Conservation (phyloP, 2,797 vertebrate species). For the Poliocrania exsul region DNA sequence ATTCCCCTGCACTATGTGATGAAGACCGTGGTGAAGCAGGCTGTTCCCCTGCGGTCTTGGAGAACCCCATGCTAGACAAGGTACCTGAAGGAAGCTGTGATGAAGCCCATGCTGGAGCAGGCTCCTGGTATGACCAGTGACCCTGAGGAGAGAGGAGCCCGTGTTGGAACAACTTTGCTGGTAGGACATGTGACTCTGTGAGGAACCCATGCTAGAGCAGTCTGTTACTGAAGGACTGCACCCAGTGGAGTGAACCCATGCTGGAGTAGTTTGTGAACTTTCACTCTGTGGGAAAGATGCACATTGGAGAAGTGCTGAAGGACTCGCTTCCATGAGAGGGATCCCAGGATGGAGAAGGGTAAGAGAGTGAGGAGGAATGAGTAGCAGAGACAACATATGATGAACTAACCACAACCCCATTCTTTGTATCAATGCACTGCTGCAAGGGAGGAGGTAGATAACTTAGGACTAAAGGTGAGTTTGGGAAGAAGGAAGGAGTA, state of each 20-base stretch:
- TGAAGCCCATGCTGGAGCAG: accelerated
- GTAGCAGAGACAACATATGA: background rate
- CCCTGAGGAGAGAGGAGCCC: background rate
- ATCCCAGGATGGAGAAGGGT: background rate
- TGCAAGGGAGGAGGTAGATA: background rate
- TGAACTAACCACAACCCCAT: background rate
- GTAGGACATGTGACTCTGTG: background rate
- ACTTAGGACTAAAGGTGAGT: background rate
- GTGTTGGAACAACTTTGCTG: background rate
- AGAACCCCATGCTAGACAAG: background rate
- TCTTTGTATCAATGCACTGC: background rate
- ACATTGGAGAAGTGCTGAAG: background rate
- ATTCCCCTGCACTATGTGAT: accelerated
- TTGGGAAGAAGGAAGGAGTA: background rate
- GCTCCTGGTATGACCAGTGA: background rate
- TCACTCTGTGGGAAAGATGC: background rate
- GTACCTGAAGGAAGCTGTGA: background rate
- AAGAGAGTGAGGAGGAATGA: background rate
- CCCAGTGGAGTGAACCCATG: accelerated
- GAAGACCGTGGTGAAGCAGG: background rate
- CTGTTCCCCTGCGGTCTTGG: background rate
- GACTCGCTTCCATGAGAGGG: background rate
- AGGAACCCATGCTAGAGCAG: background rate
- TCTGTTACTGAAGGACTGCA: background rate
- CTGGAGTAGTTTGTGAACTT: background rate